A percentile compares a stretch with the other conserved stretches of the same genome.
Conservation (phyloP, 2,797 vertebrate genomes). For the Brachymystax lenok region DNA sequence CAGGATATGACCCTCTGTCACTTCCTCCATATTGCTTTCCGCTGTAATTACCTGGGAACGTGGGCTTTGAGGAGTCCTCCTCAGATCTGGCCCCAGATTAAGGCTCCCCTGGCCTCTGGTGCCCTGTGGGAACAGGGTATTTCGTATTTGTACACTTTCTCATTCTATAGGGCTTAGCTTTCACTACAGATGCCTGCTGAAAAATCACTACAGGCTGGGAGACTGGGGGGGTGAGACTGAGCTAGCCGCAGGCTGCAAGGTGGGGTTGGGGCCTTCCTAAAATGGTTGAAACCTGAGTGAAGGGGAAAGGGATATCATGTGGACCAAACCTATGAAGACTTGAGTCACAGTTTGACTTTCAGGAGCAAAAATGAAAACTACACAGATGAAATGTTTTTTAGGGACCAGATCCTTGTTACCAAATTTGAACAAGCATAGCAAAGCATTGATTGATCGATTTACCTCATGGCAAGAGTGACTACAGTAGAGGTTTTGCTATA, state of each 20-base stretch:
- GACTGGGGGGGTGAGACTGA: slow-evolving; percentile 34
- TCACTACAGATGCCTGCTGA: slow-evolving; percentile 48
- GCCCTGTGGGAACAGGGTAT: neutral
- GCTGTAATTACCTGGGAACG: slow-evolving; percentile 70
- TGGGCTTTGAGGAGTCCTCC: slow-evolving; percentile 43
- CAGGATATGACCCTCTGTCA: slow-evolving; percentile 53
- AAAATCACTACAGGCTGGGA: slow-evolving; percentile 53
- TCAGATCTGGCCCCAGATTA: slow-evolving; percentile 21
- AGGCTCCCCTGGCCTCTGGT: neutral
- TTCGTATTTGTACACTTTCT: slow-evolving; percentile 40
- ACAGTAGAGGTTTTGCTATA: slow-evolving; percentile 5
- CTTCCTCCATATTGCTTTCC: slow-evolving; percentile 65
- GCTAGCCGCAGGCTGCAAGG: slow-evolving; percentile 36
- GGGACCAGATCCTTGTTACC: no score
- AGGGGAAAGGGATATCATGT: slow-evolving; percentile 29
- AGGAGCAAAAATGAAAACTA: neutral
- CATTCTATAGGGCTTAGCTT: slow-evolving; percentile 47
- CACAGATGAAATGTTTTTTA: neutral
- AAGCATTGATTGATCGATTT: neutral
- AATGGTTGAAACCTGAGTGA: slow-evolving; percentile 49
- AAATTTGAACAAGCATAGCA: no score
- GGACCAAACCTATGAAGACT: neutral
- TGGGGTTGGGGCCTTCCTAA: slow-evolving; percentile 3
- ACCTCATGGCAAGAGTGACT: neutral
- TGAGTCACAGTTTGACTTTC: neutral